These are phyloP conservation scores for Staurois parvus DNA, from an alignment of 2,797 vertebrate species.

Conservation along the genomic window DNA sequence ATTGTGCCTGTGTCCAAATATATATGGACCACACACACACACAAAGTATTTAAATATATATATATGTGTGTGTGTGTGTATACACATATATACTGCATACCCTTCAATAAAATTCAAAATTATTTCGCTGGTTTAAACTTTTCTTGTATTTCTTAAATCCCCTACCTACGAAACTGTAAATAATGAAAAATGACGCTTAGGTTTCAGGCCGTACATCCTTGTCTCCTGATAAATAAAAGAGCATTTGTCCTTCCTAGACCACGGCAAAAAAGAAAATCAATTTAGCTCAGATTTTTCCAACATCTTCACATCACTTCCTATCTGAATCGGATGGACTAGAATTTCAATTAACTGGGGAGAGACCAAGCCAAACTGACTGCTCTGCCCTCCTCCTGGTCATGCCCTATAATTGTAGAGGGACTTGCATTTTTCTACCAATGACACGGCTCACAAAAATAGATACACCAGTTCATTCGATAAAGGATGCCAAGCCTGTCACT, in stretches of 20 bases:
- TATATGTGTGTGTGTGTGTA: too few relatives aligned
- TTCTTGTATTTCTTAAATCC: slow-evolving; percentile 11
- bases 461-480: slow-evolving; percentile 74
- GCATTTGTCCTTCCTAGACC: slow-evolving; percentile 65
- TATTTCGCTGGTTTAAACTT: not conserved
- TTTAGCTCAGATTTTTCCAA: slow-evolving; percentile 71
- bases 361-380: slow-evolving; percentile 66
- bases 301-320: slow-evolving; percentile 75
- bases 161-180: slow-evolving; percentile 31
- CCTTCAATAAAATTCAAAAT: not conserved
- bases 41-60: too few relatives aligned
- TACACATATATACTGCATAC: too few relatives aligned
- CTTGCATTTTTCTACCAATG: slow-evolving; percentile 75
- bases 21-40: too few relatives aligned
- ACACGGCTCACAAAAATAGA: slow-evolving; percentile 74
- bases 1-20: too few relatives aligned
- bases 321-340: slow-evolving; percentile 71
- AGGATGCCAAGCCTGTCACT: slow-evolving; percentile 71
- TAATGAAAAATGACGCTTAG: not conserved
- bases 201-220: slow-evolving; percentile 9
- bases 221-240: slow-evolving; percentile 66
- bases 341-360: slow-evolving; percentile 73
- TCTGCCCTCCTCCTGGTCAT: slow-evolving; percentile 69
- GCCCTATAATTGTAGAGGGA: slow-evolving; percentile 74
- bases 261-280: slow-evolving; percentile 63